Conservation (phyloP, 2,113 vertebrate genomes). For the Hippocampus mohnikei region DNA sequence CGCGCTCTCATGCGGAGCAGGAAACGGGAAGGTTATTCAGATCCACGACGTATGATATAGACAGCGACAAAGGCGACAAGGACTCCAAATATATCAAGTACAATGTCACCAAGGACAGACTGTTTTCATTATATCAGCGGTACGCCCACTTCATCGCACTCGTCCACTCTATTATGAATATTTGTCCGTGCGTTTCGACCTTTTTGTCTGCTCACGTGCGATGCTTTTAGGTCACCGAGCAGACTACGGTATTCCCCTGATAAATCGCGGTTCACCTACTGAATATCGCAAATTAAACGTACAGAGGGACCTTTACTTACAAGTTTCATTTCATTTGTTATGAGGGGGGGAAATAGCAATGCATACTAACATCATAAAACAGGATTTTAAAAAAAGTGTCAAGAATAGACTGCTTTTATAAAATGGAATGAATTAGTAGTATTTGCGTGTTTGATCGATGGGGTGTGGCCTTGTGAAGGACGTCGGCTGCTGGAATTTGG, state of each 20-base stretch:
- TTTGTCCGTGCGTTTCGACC: not conserved
- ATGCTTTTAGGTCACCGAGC: not conserved
- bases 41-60: slow-evolving; percentile 25
- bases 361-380: too few species aligned
- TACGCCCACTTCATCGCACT: not conserved
- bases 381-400: too few species aligned
- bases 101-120: slow-evolving; percentile 4
- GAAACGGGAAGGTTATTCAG: slow-evolving; percentile 37
- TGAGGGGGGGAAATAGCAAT: too few species aligned
- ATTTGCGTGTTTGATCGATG: too few species aligned
- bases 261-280: not conserved
- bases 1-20: slow-evolving; percentile 36
- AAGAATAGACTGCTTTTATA: too few species aligned
- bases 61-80: slow-evolving; percentile 11
- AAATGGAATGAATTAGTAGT: too few species aligned
- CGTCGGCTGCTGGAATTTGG: too few species aligned
- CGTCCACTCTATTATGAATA: not conserved
- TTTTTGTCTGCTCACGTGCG: not conserved
- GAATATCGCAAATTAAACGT: not conserved
- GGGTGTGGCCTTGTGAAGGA: too few species aligned
- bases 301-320: too few species aligned
- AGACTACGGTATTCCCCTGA: not conserved
- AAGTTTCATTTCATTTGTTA: too few species aligned
- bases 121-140: not conserved
- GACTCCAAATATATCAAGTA: slow-evolving; percentile 12